Conservation (phyloP, 2,113 vertebrate genomes). For the Oryzias curvinotus region DNA sequence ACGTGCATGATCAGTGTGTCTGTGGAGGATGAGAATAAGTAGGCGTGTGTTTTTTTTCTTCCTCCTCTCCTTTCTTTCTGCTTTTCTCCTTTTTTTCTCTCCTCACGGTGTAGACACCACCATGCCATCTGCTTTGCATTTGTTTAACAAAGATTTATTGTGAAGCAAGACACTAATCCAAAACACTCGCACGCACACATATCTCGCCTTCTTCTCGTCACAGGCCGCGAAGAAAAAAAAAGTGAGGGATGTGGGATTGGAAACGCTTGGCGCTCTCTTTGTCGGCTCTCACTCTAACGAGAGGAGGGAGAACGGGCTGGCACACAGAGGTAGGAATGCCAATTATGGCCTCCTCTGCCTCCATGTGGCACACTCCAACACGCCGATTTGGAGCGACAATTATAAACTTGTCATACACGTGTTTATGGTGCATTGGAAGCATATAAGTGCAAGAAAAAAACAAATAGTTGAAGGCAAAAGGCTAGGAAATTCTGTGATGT, state of each 20-base stretch:
- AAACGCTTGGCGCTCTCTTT: constrained; percentile 74
- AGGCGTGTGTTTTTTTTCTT: constrained; percentile 51
- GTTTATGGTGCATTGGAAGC: constrained; percentile 61
- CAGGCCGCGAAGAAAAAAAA: constrained; percentile 68
- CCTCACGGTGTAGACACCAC: constrained; percentile 73
- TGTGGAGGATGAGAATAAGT: constrained; percentile 72
- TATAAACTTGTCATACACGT: constrained; percentile 72
- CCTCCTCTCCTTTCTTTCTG: constrained; percentile 40
- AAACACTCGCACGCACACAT: constrained; percentile 67
- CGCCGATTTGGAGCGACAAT: constrained; percentile 66
- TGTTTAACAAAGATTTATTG: constrained; percentile 84
- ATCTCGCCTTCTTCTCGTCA: constrained; percentile 76
- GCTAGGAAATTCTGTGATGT: constrained; percentile 46
- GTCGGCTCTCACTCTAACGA: constrained; percentile 72
- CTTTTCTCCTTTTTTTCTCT: constrained; percentile 67
- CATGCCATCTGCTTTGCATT: constrained; percentile 83
- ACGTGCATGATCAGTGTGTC: constrained; percentile 70
- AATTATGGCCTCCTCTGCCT: constrained; percentile 73
- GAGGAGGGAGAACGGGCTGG: constrained; percentile 71
- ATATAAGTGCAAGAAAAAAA: constrained; percentile 31
- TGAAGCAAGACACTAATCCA: constrained; percentile 80
- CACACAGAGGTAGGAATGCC: constrained; percentile 75
- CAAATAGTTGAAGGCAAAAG: constrained; percentile 57
- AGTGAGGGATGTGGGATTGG: constrained; percentile 74
- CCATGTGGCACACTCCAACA: constrained; percentile 67